Evolutionary conservation across 2,888 invertebrate species (phyloP), one percentile per base, ranked within the genome.

Genomic region (Leucophenga maculata): DNA sequence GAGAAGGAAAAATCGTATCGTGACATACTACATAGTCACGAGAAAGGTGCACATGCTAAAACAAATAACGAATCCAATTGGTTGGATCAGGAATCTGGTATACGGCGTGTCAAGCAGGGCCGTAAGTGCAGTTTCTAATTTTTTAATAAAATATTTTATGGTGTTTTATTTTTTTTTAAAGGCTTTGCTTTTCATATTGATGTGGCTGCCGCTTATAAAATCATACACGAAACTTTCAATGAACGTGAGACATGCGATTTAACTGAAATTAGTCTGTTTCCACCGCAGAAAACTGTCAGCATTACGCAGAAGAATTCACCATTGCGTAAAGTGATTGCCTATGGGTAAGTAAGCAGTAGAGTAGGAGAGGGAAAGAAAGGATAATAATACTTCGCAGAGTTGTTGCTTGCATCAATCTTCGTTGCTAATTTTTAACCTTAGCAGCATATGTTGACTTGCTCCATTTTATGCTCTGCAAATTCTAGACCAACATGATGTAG

Each of bases 181-280:
- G 92, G 91, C 1, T 94, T 92, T 80, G 94, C 94, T 0, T 93
- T 92, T 85, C 92, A 93, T 78, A 90, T 93, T 4, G 93, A 94
- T 85, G 91, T 91, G 0, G 91, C 92, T 0, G 90, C 91, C 0
- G 93, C 92, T 1, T 94, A 94, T 85, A 91, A 92, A 72, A 91
- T 93, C 26, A 93, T 94, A 82, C 89, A 89, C 65, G 90, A 90
- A 26, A 91, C 91, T 0, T 94, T 93, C 78, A 90, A 88, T 0
- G 93, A 93, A 79, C 89, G 91, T 62, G 91, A 93, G 83, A 91
- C 93, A 67, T 94, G 94, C 76, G 93, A 93, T 72, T 87, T 92
- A 1, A 90, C 91, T 0, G 92, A 93, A 85, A 90, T 93, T 11
- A 89, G 90, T 73, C 86, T 93, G 85, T 92, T 91, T 80, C 90